Evolutionary conservation across 2,113 vertebrate species (phyloP).

Genomic region (Lanius ludovicianus): DNA sequence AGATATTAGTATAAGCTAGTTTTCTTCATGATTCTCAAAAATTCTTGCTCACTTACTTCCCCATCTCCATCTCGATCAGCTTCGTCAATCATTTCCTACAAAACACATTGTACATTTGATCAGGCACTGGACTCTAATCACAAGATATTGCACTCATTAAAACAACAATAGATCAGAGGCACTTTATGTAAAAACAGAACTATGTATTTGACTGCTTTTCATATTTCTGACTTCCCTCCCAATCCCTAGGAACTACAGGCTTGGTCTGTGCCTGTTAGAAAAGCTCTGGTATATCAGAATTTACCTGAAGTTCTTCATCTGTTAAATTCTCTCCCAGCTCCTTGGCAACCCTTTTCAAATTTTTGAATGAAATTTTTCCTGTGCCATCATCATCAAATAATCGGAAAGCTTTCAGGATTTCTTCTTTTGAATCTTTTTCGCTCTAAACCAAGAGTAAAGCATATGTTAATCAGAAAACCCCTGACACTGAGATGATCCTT

Average conservation of each 20-base stretch:
- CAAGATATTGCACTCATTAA: neutral
- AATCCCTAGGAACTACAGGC: neutral
- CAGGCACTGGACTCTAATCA: neutral
- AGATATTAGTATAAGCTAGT: constrained; percentile 83
- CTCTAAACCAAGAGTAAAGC: constrained; percentile 68
- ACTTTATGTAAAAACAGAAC: neutral
- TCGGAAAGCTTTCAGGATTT: constrained; percentile 92
- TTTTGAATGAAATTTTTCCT: constrained; percentile 91
- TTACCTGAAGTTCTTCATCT: constrained; percentile 91
- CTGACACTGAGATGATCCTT: neutral
- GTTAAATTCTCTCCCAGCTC: constrained; percentile 92
- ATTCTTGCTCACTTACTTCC: constrained; percentile 91
- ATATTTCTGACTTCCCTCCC: neutral
- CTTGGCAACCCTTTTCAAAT: constrained; percentile 90
- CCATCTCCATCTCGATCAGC: constrained; percentile 91
- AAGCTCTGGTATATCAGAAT: neutral
- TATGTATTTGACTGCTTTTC: neutral
- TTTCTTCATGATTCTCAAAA: constrained; percentile 95
- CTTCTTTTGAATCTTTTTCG: constrained; percentile 92
- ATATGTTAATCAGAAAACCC: neutral
- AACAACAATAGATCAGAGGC: neutral
- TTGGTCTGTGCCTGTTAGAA: neutral
- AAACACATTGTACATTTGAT: constrained; percentile 16
- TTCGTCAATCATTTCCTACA: constrained; percentile 96
- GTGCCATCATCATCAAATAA: constrained; percentile 93